Conservation (phyloP, 2,888 invertebrate genomes). For the Hymenopus coronatus region DNA sequence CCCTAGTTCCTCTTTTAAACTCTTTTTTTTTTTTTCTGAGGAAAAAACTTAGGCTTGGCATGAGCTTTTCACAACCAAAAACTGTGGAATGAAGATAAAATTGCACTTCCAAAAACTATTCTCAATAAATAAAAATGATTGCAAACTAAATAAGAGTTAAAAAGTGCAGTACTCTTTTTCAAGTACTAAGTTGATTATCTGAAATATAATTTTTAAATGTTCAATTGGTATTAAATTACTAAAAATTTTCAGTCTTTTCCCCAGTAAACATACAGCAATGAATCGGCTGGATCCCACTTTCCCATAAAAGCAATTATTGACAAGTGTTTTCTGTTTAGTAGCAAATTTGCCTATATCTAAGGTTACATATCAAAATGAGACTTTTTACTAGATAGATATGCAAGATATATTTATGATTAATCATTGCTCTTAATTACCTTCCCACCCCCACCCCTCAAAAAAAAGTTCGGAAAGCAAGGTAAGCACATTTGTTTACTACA, state of each 20-base stretch:
- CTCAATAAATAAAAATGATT: neutral
- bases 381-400: neutral
- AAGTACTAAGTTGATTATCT: neutral
- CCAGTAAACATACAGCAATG: neutral
- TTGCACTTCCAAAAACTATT: neutral
- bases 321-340: neutral
- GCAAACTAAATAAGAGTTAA: neutral
- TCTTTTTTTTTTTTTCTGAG: neutral
- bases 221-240: neutral
- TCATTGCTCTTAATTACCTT: neutral
- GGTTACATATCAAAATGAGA: neutral
- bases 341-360: neutral
- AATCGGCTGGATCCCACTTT: neutral
- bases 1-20: neutral
- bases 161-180: neutral
- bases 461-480: neutral
- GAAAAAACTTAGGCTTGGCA: neutral
- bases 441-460: neutral
- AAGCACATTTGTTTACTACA: neutral
- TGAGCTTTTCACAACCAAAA: neutral
- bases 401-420: neutral
- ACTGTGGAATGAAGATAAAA: neutral
- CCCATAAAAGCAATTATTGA: neutral
- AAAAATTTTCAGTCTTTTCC: neutral
- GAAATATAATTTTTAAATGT: neutral